Conservation (phyloP, 2,113 vertebrate species). For the Rhinolophus ferrumequinum region DNA sequence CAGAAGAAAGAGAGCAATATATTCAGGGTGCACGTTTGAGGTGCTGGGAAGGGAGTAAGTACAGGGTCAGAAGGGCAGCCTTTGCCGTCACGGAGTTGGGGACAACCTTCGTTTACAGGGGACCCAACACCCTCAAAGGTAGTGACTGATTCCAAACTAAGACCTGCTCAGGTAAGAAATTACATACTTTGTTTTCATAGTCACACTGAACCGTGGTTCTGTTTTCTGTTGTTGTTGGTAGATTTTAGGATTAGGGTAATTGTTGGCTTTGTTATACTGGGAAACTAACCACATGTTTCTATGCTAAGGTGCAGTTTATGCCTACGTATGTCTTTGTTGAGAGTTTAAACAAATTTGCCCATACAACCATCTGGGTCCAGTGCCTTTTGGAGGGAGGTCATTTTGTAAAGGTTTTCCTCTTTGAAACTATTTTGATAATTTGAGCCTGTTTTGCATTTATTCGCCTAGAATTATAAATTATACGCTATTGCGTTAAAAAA, state of each 20-base stretch:
- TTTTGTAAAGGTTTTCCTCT: not conserved
- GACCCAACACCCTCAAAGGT: not conserved
- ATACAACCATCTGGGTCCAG: not conserved
- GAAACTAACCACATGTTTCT: not conserved
- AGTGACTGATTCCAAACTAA: not conserved
- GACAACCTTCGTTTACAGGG: not conserved
- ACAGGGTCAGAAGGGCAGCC: not conserved
- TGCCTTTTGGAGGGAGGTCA: not conserved
- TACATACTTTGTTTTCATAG: accelerated
- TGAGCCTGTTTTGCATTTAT: not conserved
- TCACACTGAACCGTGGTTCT: not conserved
- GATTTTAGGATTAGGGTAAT: not conserved
- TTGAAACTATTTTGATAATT: not conserved
- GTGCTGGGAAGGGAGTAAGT: not conserved
- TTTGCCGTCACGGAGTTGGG: not conserved
- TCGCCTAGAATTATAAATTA: not conserved
- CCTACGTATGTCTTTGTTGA: not conserved
- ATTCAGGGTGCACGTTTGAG: not conserved
- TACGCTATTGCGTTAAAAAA: not conserved
- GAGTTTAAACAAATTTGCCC: not conserved
- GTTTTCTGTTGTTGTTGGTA: not conserved
- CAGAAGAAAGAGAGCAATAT: not conserved
- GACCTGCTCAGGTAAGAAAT: not conserved
- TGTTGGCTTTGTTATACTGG: not conserved
- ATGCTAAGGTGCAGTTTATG: no score